Evolutionary conservation across 2,797 vertebrate species (phyloP).

Genomic region (Amblyopsis hoosieri): DNA sequence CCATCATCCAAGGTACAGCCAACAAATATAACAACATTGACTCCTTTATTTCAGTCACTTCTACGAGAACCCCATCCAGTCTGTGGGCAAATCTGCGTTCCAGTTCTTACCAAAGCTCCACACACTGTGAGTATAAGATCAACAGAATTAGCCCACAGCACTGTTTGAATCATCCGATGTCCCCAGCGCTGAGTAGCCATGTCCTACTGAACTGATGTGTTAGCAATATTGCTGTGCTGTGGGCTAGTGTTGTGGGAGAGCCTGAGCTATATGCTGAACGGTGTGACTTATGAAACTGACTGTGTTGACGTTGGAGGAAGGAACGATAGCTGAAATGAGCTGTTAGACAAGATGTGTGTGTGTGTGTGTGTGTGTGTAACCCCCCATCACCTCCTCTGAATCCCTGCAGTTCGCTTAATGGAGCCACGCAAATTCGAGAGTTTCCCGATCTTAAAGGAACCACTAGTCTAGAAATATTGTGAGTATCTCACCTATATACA

Average conservation of each 20-base stretch:
- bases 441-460: slow-evolving; percentile 95
- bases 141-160: slow-evolving; percentile 60
- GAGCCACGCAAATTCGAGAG: slow-evolving; percentile 88
- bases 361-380: slow-evolving; percentile 21
- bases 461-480: slow-evolving; percentile 93
- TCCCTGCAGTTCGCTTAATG: slow-evolving; percentile 87
- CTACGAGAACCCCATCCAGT: slow-evolving; percentile 96
- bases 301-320: slow-evolving; percentile 74
- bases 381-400: slow-evolving; percentile 40
- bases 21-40: background rate
- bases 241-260: slow-evolving; percentile 66
- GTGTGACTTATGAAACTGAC: slow-evolving; percentile 73
- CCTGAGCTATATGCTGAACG: slow-evolving; percentile 72
- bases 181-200: slow-evolving; percentile 64
- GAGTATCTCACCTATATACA: slow-evolving; percentile 66
- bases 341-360: slow-evolving; percentile 56
- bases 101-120: slow-evolving; percentile 93
- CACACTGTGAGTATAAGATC: slow-evolving; percentile 88
- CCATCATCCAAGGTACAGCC: slow-evolving; percentile 9
- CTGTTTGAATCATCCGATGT: slow-evolving; percentile 68
- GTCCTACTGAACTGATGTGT: slow-evolving; percentile 74
- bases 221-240: slow-evolving; percentile 56
- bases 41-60: slow-evolving; percentile 82
- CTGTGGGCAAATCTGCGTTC: slow-evolving; percentile 92
- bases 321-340: slow-evolving; percentile 71